Percentiles rank a stretch among this genome's conserved stretches.
Conservation (phyloP, 2,797 vertebrate species). For the Tragopan temminckii region DNA sequence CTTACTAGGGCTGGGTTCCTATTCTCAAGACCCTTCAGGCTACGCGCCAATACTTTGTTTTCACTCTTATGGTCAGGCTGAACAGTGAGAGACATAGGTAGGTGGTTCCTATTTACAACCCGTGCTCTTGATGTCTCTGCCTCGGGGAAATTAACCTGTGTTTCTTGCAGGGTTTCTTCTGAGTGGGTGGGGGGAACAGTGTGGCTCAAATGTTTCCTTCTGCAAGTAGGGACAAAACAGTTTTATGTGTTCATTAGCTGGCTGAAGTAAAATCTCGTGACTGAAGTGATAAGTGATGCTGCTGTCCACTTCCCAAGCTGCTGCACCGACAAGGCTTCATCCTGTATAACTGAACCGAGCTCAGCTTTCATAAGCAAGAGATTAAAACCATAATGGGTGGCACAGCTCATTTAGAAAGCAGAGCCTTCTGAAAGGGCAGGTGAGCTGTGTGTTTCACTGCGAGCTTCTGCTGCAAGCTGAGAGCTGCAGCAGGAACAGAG, state of each 20-base stretch:
- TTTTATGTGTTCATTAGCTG: background rate
- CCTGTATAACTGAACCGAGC: fast-evolving
- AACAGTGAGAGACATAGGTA: conserved; percentile 93
- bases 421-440: background rate
- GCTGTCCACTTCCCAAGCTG: background rate
- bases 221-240: conserved; percentile 85
- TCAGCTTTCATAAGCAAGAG: background rate
- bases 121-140: conserved; percentile 61
- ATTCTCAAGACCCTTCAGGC: conserved; percentile 92
- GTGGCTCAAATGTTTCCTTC: conserved; percentile 76
- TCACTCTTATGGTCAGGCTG: conserved; percentile 94
- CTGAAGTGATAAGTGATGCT: background rate
- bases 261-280: background rate
- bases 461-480: background rate
- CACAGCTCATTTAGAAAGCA: background rate
- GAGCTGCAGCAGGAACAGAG: background rate
- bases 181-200: background rate
- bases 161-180: conserved; percentile 19
- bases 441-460: background rate
- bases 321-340: background rate
- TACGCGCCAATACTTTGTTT: conserved; percentile 92
- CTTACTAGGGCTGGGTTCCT: conserved; percentile 92
- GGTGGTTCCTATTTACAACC: conserved; percentile 88
- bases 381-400: fast-evolving
- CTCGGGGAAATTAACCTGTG: background rate